Conservation (phyloP, 2,797 vertebrate genomes). For the Helicolenus hilgendorfi region DNA sequence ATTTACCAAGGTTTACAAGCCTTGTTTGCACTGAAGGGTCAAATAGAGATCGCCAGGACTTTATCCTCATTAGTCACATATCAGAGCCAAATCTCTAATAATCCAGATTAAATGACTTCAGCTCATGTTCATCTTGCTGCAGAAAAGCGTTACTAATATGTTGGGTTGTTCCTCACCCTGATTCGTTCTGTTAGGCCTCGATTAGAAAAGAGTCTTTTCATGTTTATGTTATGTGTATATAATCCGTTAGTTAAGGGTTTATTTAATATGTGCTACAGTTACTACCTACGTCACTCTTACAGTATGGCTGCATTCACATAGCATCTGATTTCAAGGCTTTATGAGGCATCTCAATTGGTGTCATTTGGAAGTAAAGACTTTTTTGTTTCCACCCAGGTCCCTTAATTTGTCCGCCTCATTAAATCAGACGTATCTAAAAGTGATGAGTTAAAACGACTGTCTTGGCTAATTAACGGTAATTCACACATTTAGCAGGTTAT, state of each 20-base stretch:
- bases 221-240: neutral
- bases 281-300: neutral
- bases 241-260: neutral
- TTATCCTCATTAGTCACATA: neutral
- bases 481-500: neutral
- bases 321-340: neutral
- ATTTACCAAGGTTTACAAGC: neutral
- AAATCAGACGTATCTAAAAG: no score
- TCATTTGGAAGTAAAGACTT: neutral
- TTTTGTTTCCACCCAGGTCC: neutral
- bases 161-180: neutral
- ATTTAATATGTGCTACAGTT: neutral
- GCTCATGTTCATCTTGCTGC: neutral
- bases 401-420: no score
- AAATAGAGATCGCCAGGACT: neutral
- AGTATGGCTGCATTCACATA: neutral
- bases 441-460: neutral
- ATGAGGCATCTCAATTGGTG: neutral
- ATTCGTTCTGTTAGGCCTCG: neutral
- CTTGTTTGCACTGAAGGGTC: neutral
- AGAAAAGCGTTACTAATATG: neutral
- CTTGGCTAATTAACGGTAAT: neutral
- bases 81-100: neutral
- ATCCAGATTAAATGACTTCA: neutral
- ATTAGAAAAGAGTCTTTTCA: neutral